These are phyloP conservation scores for Equus quagga DNA, from an alignment of 2,113 vertebrate species.

Conservation along the genomic window DNA sequence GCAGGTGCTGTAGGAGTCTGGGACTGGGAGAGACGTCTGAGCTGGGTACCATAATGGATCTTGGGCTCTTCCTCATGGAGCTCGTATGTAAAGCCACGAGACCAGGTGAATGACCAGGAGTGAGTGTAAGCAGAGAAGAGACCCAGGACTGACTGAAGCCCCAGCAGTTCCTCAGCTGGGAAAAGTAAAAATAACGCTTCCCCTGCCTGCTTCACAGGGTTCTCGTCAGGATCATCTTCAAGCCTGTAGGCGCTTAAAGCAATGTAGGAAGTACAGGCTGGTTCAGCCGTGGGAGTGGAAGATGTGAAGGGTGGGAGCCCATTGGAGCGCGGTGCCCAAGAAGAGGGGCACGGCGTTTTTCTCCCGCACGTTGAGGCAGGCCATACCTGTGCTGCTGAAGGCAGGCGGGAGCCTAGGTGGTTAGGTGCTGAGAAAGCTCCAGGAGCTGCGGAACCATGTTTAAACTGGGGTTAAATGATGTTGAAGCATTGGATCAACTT, in stretches of 20 bases:
- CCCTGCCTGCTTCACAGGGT: background rate
- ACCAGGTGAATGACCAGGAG: background rate
- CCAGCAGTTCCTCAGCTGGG: background rate
- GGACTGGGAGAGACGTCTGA: background rate
- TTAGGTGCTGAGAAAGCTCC: background rate
- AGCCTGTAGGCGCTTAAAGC: background rate
- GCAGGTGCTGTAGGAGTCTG: background rate
- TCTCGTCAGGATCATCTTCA: background rate
- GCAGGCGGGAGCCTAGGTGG: background rate
- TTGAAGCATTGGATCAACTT: background rate
- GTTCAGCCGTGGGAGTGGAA: background rate
- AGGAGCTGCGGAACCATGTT: background rate
- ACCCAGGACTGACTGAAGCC: no score
- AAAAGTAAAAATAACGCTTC: background rate
- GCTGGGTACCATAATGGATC: background rate
- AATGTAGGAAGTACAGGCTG: background rate
- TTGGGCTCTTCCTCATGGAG: background rate
- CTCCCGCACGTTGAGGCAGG: background rate
- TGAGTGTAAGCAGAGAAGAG: background rate
- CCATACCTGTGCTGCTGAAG: background rate
- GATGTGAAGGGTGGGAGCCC: rapidly evolving
- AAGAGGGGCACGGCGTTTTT: rapidly evolving
- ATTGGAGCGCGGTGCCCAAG: rapidly evolving
- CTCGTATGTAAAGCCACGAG: background rate
- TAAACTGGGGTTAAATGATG: background rate